Evolutionary conservation across 2,888 invertebrate species (phyloP), one percentile per base, ranked within the genome.

Genomic region (Hypomecis atomaria): DNA sequence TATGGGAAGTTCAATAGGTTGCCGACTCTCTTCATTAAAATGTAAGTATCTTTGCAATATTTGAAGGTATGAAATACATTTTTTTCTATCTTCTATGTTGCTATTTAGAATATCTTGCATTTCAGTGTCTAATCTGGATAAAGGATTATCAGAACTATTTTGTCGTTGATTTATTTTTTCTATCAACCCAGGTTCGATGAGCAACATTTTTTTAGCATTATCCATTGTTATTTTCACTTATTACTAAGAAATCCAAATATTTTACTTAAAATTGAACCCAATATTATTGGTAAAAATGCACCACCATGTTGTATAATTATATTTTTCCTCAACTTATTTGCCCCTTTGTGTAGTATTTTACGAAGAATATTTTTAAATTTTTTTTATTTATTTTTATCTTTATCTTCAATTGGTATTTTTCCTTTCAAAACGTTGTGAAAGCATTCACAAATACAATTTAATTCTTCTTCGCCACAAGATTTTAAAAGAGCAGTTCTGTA

Each of bases 371-470:
- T 3, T 49, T 55, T 61, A 49, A 6, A 49, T 40, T 49, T 54
- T 6, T 55, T 47, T 7, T 55, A 43, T 23, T 48, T 61, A 33
- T 61, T 54, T 43, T 55, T 61, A 3, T 11, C 6, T 36, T 54
- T 61, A 0, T 60, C 48, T 59, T 44, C 66, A 13, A 48, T 40
- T n/a, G 56, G 53, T 34, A 60, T 44, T 42, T 45, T 60, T 33
- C 59, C 59, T 34, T 60, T 0, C 0, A 60, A n/a, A 48, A 65
- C 62, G 56, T 74, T 72, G 54, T 66, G 56, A 50, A 73, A 69
- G 54, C 71, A 74, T 50, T 74, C 72, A 71, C 73, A 74, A 63
- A 76, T 71, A 48, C 68, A 73, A 61, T 76, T 70, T 47, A 73
- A 71, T 71, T 72, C 71, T 52, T 68, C 58, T 47, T 72, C 53